phyloP scores from a whole-genome alignment of 1,140 invertebrate genomes.

The Scaptomyza hsui region DNA sequence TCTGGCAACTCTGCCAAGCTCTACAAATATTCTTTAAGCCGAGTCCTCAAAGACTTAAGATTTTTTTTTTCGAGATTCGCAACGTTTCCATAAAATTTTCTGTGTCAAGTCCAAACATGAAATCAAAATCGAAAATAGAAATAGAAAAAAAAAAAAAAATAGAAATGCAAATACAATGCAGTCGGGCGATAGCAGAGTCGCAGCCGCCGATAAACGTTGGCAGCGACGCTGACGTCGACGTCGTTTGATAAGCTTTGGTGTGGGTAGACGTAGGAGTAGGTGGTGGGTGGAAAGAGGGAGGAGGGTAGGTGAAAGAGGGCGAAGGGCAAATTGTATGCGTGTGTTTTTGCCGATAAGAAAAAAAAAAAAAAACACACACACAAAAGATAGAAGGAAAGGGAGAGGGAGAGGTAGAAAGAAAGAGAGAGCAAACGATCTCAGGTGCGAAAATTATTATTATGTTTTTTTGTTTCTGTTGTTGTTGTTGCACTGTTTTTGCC shows the following conservation, averaged over 20 bases:
- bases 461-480: conserved; percentile 24
- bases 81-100: not conserved
- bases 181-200: conserved; percentile 6
- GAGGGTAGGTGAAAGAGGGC: conserved; percentile 8
- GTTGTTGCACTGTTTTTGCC: conserved; percentile 55
- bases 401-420: not conserved
- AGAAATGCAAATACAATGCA: conserved; percentile 36
- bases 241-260: conserved; percentile 26
- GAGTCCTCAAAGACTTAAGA: no score
- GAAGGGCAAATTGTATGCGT: conserved; percentile 50
- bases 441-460: conserved; percentile 23
- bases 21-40: no score
- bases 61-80: not conserved
- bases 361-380: not conserved
- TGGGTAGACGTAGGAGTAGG: conserved; percentile 5
- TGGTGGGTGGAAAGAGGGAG: conserved; percentile 1
- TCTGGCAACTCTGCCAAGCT: no score
- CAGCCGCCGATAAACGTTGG: conserved; percentile 28
- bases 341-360: conserved; percentile 49
- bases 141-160: conserved; percentile 29
- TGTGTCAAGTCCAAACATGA: not conserved
- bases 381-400: not conserved
- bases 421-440: conserved; percentile 21
- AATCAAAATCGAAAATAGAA: conserved; percentile 26
- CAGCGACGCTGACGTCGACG: not conserved